Evolutionary conservation across 2,113 vertebrate genomes (phyloP).

Genomic region (Alosa alosa): DNA sequence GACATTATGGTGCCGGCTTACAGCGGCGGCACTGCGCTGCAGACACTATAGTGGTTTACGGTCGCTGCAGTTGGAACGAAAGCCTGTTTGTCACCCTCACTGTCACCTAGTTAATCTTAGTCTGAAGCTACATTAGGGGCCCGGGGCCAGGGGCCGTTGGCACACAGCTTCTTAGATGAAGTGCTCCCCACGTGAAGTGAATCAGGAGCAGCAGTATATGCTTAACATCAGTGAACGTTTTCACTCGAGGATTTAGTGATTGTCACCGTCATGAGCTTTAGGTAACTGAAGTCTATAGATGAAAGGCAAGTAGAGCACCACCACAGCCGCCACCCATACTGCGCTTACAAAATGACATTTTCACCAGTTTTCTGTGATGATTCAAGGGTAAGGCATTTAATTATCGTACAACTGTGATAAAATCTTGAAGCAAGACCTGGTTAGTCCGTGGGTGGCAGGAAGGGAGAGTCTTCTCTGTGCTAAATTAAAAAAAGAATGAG

Average conservation of each 20-base stretch:
- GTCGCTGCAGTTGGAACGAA: background rate
- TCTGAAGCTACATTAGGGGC: conserved; percentile 5
- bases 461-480: background rate
- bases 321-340: background rate
- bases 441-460: background rate
- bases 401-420: background rate
- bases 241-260: background rate
- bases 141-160: background rate
- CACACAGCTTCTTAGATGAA: background rate
- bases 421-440: background rate
- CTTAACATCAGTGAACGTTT: background rate
- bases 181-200: background rate
- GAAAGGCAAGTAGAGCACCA: background rate
- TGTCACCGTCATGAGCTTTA: background rate
- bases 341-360: background rate
- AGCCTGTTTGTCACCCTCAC: conserved; percentile 2
- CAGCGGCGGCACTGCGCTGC: background rate
- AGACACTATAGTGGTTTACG: background rate
- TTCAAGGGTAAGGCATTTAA: background rate
- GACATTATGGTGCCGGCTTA: conserved; percentile 7
- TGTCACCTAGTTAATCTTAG: conserved; percentile 14
- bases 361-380: background rate
- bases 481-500: background rate
- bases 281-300: background rate
- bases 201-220: background rate